These are phyloP conservation scores for Halocynthia aurantium DNA, from an alignment of 23 tunicate genomes.

Conservation along the genomic window DNA sequence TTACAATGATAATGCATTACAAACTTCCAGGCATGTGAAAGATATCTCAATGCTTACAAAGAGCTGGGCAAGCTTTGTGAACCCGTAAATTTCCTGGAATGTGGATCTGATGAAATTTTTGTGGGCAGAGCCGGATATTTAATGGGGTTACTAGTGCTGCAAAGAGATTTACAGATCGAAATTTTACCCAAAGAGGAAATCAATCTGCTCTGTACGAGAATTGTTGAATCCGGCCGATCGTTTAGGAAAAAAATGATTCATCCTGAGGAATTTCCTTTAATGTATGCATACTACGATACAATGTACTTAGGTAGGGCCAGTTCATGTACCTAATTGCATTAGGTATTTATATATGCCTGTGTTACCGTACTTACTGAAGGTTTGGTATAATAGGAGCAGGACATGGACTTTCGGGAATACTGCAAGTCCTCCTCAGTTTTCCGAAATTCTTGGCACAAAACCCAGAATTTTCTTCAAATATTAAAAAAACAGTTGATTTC, in stretches of 20 bases:
- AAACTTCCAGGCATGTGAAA: conserved; percentile 20
- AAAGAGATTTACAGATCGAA: conserved; percentile 26
- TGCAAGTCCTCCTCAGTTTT: conserved; percentile 47
- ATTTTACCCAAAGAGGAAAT: conserved; percentile 28
- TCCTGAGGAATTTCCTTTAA: conserved; percentile 33
- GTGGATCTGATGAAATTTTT: conserved; percentile 74
- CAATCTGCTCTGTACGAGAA: conserved; percentile 4
- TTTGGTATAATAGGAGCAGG: conserved; percentile 34
- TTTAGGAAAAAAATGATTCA: conserved; percentile 16
- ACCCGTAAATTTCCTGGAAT: conserved; percentile 26
- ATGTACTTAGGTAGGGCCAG: conserved; percentile 32
- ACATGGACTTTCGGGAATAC: conserved; percentile 61
- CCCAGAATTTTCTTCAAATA: conserved; percentile 3
- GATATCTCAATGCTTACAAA: conserved; percentile 30
- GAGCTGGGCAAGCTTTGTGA: conserved; percentile 29
- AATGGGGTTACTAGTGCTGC: conserved; percentile 38
- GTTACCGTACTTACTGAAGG: too few relatives aligned
- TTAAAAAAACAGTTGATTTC: conserved; percentile 36
- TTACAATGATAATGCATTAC: background rate
- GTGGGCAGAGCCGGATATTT: conserved; percentile 77
- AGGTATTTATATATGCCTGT: too few relatives aligned
- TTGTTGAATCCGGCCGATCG: conserved; percentile 40
- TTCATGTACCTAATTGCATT: too few relatives aligned
- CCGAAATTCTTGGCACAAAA: conserved; percentile 18
- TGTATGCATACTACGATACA: conserved; percentile 63